phyloP scores from a whole-genome alignment of 30 jellyfish, hydroid and myxozoan genomes.

The Rhopilema esculentum region DNA sequence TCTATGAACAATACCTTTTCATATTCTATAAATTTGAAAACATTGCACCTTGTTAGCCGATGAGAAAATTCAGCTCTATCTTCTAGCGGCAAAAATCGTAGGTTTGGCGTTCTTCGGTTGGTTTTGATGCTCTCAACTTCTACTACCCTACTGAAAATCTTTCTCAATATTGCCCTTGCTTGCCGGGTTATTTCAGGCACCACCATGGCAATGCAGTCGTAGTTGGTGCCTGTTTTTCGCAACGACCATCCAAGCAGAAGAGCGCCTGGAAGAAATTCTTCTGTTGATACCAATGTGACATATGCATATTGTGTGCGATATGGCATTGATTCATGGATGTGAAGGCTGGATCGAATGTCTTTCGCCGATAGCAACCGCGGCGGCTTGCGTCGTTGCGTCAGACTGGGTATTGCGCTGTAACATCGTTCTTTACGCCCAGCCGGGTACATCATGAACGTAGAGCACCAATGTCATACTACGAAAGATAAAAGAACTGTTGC shows the following conservation, averaged over 20 bases:
- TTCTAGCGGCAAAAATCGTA: constrained; percentile 1
- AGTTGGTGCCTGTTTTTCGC: constrained; percentile 19
- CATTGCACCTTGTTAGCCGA: constrained; percentile 57
- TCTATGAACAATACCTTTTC: constrained; percentile 51
- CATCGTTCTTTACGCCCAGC: neutral
- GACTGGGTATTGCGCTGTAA: constrained; percentile 15
- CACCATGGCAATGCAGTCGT: constrained; percentile 68
- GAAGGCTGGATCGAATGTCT: constrained; percentile 51
- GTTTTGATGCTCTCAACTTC: constrained; percentile 35
- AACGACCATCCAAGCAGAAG: constrained; percentile 69
- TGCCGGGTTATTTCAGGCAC: constrained; percentile 20
- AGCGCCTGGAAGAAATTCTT: constrained; percentile 61
- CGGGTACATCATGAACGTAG: neutral
- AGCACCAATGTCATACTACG: neutral
- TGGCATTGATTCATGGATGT: neutral
- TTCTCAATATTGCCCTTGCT: constrained; percentile 19
- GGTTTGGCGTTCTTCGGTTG: neutral
- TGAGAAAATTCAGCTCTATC: constrained; percentile 10
- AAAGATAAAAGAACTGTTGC: no score
- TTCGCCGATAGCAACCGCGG: constrained; percentile 64
- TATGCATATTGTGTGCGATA: constrained; percentile 50
- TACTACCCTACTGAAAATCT: constrained; percentile 27
- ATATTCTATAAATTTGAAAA: constrained; percentile 70
- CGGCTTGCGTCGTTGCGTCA: neutral
- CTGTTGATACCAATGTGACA: constrained; percentile 53